Evolutionary conservation across 2,113 vertebrate species (phyloP), one percentile per base, ranked within the genome.

Genomic region (Brachyhypopomus occidentalis): DNA sequence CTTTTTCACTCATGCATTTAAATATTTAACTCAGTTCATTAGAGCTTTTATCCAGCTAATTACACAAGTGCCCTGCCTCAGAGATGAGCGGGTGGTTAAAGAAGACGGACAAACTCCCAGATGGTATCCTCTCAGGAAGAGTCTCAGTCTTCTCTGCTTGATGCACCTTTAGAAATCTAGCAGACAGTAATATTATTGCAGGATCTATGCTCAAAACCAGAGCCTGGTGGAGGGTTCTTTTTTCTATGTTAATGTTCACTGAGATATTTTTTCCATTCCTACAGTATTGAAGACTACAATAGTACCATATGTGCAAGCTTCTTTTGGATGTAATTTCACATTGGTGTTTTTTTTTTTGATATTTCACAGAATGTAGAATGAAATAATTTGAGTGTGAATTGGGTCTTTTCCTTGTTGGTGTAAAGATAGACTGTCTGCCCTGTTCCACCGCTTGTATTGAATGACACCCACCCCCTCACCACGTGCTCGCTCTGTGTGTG

Each of bases 401-500:
- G 38, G 20, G 27, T 72, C 66, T 59, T 58, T 71, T 27, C 72
- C 70, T 59, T 56, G 30, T 84, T 63, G 71, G 56, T 79, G 78
- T 78, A 78, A 84, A 84, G 77, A 82, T 82, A 82, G 80, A 82
- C 73, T 82, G 81, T 83, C 84, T 80, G 81, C 38, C 80, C 56
- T 36, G 64, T 78, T 72, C 60, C 59, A 41, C 11, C 11, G 58
- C 77, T 77, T 23, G 41, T 80, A 79, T 83, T 85, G 81, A 85
- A 83, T 83, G 81, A 80, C 84, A 80, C 78, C 81, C 81, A 83
- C 81, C 81, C 81, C 81, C 84, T 83, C 81, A 80, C 67, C 84
- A 85, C 81, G 78, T 79, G 84, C 81, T 83, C 38, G 45, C 77
- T 77, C 74, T 58, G 78, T 85, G 79, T 85, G 84, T 83, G 81